Percentiles rank a stretch among this genome's conserved stretches.
These are phyloP conservation scores for Proterorhinus semilunaris DNA, from an alignment of 2,113 vertebrate genomes.

Conservation along the genomic window DNA sequence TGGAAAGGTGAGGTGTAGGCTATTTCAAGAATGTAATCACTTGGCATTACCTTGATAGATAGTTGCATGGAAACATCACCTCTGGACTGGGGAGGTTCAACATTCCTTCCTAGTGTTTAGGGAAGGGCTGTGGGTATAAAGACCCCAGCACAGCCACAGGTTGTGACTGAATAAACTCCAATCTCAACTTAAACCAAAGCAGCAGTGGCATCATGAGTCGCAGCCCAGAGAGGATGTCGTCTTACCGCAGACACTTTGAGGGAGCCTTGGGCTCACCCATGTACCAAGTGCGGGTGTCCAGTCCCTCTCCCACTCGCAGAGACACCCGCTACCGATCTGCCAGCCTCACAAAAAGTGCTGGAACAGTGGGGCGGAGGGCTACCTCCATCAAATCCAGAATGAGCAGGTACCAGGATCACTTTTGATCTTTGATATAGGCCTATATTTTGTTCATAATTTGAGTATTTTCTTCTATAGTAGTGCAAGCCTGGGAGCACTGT, in stretches of 20 bases:
- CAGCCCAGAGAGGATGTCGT: constrained; percentile 78
- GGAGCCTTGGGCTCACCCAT: constrained; percentile 26
- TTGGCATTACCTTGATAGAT: constrained; percentile 67
- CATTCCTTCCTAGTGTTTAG: constrained; percentile 63
- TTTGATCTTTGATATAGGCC: neutral
- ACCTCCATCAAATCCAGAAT: constrained; percentile 56
- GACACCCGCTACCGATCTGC: constrained; percentile 63
- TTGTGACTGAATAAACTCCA: constrained; percentile 10
- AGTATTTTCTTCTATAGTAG: constrained; percentile 39
- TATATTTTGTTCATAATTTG: neutral
- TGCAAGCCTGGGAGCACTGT: constrained; percentile 58
- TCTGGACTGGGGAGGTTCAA: constrained; percentile 63
- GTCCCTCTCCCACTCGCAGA: constrained; percentile 68
- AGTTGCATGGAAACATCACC: constrained; percentile 49
- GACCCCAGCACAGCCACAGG: neutral
- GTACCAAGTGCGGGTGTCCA: constrained; percentile 62
- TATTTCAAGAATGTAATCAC: constrained; percentile 32
- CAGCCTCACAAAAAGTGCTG: constrained; percentile 58
- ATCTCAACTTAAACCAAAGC: constrained; percentile 13
- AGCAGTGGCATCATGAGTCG: constrained; percentile 64
- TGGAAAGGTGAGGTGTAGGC: constrained; percentile 15
- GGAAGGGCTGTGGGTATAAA: constrained; percentile 58
- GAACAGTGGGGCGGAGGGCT: constrained; percentile 43
- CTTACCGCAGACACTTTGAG: constrained; percentile 77
- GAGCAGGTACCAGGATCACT: constrained; percentile 55